phyloP scores from a whole-genome alignment of 2,888 invertebrate genomes.

The Steinernema hermaphroditum region DNA sequence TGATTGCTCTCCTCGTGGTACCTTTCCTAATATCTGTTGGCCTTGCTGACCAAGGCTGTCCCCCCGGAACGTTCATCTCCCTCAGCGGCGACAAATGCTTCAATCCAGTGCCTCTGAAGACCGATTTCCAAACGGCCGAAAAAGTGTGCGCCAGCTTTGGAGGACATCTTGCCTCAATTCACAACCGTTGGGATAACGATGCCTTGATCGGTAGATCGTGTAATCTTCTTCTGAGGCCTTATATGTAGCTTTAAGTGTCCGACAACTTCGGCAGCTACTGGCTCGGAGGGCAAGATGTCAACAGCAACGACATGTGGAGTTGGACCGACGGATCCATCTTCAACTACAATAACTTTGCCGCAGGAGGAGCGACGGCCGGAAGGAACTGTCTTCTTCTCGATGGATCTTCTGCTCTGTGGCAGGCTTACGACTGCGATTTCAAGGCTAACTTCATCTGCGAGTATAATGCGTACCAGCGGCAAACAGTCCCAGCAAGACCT shows the following conservation, averaged over 20 bases:
- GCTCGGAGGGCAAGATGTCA: background rate
- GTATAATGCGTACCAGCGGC: too few relatives aligned
- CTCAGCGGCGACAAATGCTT: background rate
- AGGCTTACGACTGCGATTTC: background rate
- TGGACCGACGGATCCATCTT: constrained; percentile 23
- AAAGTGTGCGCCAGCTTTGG: background rate
- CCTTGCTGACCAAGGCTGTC: background rate
- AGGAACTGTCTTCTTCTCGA: background rate
- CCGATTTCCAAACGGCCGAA: background rate
- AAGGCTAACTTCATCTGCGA: background rate
- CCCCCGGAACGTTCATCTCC: background rate
- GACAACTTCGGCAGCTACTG: background rate
- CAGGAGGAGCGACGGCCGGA: background rate
- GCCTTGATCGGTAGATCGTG: background rate
- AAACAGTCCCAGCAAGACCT: background rate
- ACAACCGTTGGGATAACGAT: constrained; percentile 1
- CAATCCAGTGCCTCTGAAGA: background rate
- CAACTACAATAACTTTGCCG: constrained; percentile 2
- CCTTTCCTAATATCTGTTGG: too few relatives aligned
- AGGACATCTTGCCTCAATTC: constrained; percentile 13
- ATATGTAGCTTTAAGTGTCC: background rate
- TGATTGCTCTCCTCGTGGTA: too few relatives aligned
- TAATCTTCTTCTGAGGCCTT: background rate
- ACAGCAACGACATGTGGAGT: background rate
- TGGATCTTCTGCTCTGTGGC: background rate